phyloP scores from a whole-genome alignment of 2,888 invertebrate genomes.

The Drosophila acutilabella region DNA sequence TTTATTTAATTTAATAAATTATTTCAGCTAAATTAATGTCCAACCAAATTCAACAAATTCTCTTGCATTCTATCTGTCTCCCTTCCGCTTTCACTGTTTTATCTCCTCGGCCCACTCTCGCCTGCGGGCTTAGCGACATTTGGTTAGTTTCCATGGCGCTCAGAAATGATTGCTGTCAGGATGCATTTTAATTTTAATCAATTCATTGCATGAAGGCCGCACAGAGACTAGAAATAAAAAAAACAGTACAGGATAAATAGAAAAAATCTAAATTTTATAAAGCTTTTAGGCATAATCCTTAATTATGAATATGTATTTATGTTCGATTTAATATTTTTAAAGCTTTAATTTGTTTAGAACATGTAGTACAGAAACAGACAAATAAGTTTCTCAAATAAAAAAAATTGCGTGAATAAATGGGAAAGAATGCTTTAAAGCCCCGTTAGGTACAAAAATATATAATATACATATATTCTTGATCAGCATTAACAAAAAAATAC shows the following conservation, averaged over 20 bases:
- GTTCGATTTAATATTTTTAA: no score
- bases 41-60: constrained; percentile 18
- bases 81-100: neutral
- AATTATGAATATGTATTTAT: no score
- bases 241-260: neutral
- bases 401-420: no score
- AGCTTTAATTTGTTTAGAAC: no score
- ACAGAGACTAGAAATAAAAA: constrained; percentile 9
- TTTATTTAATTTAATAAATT: constrained; percentile 73
- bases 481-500: no score
- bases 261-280: neutral
- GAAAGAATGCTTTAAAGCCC: no score
- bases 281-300: no score
- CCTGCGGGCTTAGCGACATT: constrained; percentile 17
- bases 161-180: constrained; percentile 17
- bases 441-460: no score
- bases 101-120: neutral
- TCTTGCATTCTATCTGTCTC: neutral
- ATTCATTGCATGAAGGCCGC: constrained; percentile 23
- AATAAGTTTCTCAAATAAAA: no score
- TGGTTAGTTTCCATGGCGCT: constrained; percentile 19
- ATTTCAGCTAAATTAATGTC: constrained; percentile 73
- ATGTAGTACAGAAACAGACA: no score
- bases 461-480: no score
- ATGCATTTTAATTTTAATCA: constrained; percentile 48